Evolutionary conservation across 2,888 invertebrate genomes (phyloP).

Genomic region (Diadegma fenestrale): DNA sequence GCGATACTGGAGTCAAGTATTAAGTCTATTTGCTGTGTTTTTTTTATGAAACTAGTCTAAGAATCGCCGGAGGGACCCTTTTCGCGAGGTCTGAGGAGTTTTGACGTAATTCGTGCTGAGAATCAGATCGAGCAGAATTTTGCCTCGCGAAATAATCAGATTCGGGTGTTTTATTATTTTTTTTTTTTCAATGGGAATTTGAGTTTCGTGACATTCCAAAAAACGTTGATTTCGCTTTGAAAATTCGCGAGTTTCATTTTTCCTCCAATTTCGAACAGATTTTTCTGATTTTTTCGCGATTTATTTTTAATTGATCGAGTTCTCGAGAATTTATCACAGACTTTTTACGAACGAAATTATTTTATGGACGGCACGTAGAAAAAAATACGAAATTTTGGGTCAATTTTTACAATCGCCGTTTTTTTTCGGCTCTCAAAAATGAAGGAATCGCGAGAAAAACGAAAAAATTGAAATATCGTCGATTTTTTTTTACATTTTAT

Average conservation of each 20-base stretch:
- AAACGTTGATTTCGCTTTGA: background rate
- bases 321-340: background rate
- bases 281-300: background rate
- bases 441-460: too few relatives aligned
- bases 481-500: too few relatives aligned
- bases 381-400: too few relatives aligned
- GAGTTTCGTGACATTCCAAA: background rate
- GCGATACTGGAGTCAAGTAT: conserved; percentile 59
- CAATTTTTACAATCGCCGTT: too few relatives aligned
- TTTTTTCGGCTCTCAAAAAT: too few relatives aligned
- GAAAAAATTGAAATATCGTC: too few relatives aligned
- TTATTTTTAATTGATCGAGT: background rate
- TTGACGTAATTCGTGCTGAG: background rate
- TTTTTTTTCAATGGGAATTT: background rate
- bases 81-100: conserved; percentile 10
- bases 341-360: background rate
- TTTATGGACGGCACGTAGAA: too few relatives aligned
- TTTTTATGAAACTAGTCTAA: conserved; percentile 79
- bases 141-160: conserved; percentile 14
- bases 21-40: conserved; percentile 68
- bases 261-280: background rate
- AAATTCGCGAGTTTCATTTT: background rate
- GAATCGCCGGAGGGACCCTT: conserved; percentile 47
- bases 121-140: background rate
- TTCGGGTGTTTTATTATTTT: background rate